phyloP scores from a whole-genome alignment of 2,113 vertebrate genomes.

The Datnioides undecimradiatus region DNA sequence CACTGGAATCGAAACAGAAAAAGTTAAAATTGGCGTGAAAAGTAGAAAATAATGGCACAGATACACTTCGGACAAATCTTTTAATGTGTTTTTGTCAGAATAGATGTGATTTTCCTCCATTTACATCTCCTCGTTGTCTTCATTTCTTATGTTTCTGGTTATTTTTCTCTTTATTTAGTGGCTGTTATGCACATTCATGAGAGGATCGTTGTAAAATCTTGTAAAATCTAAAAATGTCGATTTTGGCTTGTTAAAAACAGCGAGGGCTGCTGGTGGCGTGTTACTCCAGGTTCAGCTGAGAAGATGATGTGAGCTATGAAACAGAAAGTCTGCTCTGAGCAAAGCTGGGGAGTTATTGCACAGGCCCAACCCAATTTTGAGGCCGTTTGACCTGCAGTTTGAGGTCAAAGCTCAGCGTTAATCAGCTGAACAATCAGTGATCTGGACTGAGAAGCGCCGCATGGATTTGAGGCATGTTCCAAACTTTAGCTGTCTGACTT shows the following conservation, averaged over 20 bases:
- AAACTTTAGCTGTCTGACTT: no score
- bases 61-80: neutral
- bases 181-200: neutral
- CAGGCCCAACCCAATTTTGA: no score
- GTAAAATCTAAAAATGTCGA: neutral
- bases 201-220: neutral
- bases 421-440: no score
- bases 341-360: no score
- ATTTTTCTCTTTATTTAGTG: neutral
- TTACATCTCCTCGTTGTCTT: neutral
- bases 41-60: neutral
- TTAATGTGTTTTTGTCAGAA: neutral
- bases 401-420: no score
- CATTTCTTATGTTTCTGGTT: neutral
- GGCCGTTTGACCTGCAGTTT: no score
- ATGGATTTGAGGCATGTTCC: no score
- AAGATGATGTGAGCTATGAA: no score
- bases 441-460: no score
- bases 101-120: no score
- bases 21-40: neutral
- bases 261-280: neutral
- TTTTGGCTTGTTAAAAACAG: no score
- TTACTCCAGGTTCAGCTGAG: neutral
- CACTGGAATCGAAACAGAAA: neutral
- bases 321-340: no score